Conservation (phyloP, 2,113 vertebrate genomes). For the Bubalus kerabau region DNA sequence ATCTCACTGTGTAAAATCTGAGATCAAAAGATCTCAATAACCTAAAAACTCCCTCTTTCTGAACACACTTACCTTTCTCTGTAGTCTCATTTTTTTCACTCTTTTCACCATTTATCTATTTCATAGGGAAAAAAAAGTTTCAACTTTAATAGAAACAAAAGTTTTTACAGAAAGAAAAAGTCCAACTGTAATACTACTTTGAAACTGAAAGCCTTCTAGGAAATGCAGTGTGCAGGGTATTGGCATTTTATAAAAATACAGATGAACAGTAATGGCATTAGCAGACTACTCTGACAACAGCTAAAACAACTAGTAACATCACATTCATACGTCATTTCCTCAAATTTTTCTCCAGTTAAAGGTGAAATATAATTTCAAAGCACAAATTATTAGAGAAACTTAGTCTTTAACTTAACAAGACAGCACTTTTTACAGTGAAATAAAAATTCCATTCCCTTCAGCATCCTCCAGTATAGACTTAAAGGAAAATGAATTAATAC, state of each 20-base stretch:
- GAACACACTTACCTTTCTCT: slow-evolving; percentile 83
- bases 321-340: background rate
- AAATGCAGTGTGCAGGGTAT: background rate
- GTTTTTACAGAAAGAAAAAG: slow-evolving; percentile 3
- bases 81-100: slow-evolving; percentile 80
- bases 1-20: background rate
- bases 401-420: slow-evolving; percentile 24
- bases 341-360: slow-evolving; percentile 21
- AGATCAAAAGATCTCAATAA: background rate
- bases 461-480: background rate
- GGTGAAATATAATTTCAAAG: slow-evolving; percentile 5
- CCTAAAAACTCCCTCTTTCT: background rate
- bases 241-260: slow-evolving; percentile 6
- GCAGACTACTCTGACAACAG: background rate
- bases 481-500: slow-evolving; percentile 9
- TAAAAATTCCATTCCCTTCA: background rate
- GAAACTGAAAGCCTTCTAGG: background rate
- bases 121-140: slow-evolving; percentile 46
- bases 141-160: slow-evolving; percentile 30
- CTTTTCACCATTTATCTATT: slow-evolving; percentile 88
- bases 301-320: background rate
- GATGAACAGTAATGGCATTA: background rate
- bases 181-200: background rate
- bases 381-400: background rate
- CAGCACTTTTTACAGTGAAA: slow-evolving; percentile 23